Percentiles rank a stretch among this genome's conserved stretches.
These are phyloP conservation scores for Myiothlypis chrysogaster DNA, from an alignment of 2,797 vertebrate species.

Conservation along the genomic window DNA sequence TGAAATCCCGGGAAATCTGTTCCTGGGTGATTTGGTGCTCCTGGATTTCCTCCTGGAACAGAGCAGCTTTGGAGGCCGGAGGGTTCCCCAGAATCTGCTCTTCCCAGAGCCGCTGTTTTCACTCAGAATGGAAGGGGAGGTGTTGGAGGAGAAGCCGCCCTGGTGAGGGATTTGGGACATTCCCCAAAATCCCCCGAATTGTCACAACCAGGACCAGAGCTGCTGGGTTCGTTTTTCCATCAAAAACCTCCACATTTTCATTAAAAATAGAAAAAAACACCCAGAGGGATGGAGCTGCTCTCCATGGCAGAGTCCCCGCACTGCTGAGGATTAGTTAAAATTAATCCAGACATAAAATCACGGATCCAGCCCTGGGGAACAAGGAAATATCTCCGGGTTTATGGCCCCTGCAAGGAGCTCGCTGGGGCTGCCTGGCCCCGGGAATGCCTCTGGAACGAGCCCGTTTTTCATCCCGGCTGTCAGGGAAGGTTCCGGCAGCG, in stretches of 20 bases:
- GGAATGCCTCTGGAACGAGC: neutral
- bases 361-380: neutral
- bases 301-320: neutral
- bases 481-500: neutral
- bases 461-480: neutral
- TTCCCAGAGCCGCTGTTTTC: neutral
- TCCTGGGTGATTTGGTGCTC: neutral
- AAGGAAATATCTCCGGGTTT: neutral
- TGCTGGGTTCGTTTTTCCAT: neutral
- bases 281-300: rapidly evolving
- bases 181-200: rapidly evolving
- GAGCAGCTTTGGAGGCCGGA: neutral
- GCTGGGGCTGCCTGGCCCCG: neutral
- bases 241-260: neutral
- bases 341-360: neutral
- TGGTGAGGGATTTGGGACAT: neutral
- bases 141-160: neutral
- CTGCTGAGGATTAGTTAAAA: neutral
- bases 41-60: neutral
- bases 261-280: rapidly evolving
- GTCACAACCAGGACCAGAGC: neutral
- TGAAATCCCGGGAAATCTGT: neutral
- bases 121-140: rapidly evolving
- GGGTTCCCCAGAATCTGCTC: neutral
- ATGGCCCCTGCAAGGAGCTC: neutral